Base-by-base conservation (phyloP, 2,888 invertebrate genomes). In the Hyposoter didymator region DNA sequence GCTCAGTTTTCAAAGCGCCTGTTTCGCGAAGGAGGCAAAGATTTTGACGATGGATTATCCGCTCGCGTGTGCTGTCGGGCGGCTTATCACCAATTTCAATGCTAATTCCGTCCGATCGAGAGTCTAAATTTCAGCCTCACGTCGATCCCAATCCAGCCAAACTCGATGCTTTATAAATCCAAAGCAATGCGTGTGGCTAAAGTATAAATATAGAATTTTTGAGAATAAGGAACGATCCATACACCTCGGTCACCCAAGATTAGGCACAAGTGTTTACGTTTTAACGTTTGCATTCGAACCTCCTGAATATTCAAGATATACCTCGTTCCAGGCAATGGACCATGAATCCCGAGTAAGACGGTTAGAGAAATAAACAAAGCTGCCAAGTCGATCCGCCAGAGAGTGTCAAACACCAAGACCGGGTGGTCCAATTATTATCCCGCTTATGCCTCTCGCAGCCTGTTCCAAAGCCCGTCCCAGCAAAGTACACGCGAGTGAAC, bases 1-100 rank as follows among this genome's bases (percentile, higher is more conserved):
- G 35, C 43, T 43, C 72, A 49, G 82, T 82, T 82, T 87, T 90
- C 90, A 90, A 91, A 91, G 89, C 88, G 67, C 45, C 52, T 69
- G 62, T 59, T 73, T 84, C 52, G 39, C 47, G 59, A 73, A 62
- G 28, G n/a, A 78, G 67, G 52, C 67, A 17, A 52, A 78, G 52
- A 78, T 67, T 52, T 43, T 90, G 91, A 91, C 90, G 90, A 89
- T 89, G 90, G 91, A 92, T 92, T 91, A 92, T 91, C 90, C 79
- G 83, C 88, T 90, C 87, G 85, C 87, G 85, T 83, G 70, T 86
- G 82, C 84, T 89, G n/a, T 88, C 90, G 90, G 62, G 89, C 91
- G 88, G 91, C 92, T 93, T 93, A 93, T 92, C 92, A 87, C 86
- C 88, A 91, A 89, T 90, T 90, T 88, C 84, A 88, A 90, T 90